Conservation (phyloP, 2,113 vertebrate species). For the Larimichthys crocea region DNA sequence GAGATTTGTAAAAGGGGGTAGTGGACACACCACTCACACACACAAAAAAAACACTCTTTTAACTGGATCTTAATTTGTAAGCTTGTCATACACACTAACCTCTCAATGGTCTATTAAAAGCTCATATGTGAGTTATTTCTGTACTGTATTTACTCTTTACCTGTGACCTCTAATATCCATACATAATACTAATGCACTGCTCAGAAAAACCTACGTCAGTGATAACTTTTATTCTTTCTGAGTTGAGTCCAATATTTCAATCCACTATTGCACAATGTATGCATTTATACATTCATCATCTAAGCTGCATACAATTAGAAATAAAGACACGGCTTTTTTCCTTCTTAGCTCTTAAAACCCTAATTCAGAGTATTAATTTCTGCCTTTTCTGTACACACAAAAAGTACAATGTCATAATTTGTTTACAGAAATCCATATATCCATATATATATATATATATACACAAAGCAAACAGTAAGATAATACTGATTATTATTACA, state of each 20-base stretch:
- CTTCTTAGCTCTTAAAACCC: not conserved
- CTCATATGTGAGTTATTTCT: conserved; percentile 3
- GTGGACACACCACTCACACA: conserved; percentile 8
- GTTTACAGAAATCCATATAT: not conserved
- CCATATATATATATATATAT: not conserved
- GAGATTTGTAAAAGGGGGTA: conserved; percentile 34
- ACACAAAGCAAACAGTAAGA: not conserved
- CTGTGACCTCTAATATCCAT: not conserved
- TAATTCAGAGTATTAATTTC: not conserved
- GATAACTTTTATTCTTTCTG: not conserved
- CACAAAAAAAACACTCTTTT: conserved; percentile 12
- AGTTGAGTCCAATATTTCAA: not conserved
- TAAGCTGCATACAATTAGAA: not conserved
- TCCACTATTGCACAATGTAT: not conserved
- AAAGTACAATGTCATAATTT: not conserved
- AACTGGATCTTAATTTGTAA: conserved; percentile 39
- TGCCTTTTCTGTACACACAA: not conserved
- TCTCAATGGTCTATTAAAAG: conserved; percentile 41
- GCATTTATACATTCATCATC: not conserved
- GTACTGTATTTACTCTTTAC: conserved; percentile 11
- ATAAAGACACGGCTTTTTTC: not conserved
- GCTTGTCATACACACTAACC: conserved; percentile 23
- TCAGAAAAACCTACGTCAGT: not conserved
- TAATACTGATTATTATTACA: not conserved
- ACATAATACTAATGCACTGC: not conserved